phyloP scores from a whole-genome alignment of 2,888 invertebrate genomes.

The Nasonia oneida region DNA sequence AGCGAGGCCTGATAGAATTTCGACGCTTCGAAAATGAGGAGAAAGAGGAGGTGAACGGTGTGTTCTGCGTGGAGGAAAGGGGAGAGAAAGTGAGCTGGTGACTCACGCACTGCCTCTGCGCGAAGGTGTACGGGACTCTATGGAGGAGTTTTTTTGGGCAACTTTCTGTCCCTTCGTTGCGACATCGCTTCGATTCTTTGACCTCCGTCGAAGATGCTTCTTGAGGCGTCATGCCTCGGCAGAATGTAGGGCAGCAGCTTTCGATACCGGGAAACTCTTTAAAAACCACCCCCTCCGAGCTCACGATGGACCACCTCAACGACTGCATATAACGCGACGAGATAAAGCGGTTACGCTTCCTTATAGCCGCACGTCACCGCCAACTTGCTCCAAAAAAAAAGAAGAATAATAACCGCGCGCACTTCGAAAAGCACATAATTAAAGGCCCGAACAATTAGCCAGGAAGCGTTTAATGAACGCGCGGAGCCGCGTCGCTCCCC shows the following conservation, averaged over 20 bases:
- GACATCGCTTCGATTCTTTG: background rate
- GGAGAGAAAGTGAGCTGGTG: constrained; percentile 25
- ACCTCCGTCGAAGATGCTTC: background rate
- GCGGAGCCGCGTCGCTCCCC: background rate
- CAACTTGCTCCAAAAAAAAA: too few relatives aligned
- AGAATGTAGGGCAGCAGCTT: background rate
- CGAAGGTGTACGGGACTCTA: background rate
- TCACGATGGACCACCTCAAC: too few relatives aligned
- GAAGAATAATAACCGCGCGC: background rate
- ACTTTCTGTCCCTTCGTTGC: background rate
- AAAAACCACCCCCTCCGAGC: too few relatives aligned
- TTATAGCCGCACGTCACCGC: background rate
- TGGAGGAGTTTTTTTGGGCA: background rate
- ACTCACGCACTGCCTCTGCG: background rate
- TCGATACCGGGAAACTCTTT: too few relatives aligned
- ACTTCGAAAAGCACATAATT: constrained; percentile 26
- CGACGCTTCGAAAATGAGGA: constrained; percentile 24
- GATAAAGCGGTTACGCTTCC: background rate
- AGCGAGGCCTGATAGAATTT: constrained; percentile 34
- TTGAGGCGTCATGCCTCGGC: background rate
- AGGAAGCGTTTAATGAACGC: constrained; percentile 1
- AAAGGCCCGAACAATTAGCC: constrained; percentile 36
- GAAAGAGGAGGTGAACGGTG: background rate
- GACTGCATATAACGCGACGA: background rate
- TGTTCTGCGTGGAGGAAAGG: background rate